Percentiles rank a stretch among this genome's conserved stretches.
phyloP scores from a whole-genome alignment of 1,140 invertebrate genomes.

The Euwallacea fornicatus region DNA sequence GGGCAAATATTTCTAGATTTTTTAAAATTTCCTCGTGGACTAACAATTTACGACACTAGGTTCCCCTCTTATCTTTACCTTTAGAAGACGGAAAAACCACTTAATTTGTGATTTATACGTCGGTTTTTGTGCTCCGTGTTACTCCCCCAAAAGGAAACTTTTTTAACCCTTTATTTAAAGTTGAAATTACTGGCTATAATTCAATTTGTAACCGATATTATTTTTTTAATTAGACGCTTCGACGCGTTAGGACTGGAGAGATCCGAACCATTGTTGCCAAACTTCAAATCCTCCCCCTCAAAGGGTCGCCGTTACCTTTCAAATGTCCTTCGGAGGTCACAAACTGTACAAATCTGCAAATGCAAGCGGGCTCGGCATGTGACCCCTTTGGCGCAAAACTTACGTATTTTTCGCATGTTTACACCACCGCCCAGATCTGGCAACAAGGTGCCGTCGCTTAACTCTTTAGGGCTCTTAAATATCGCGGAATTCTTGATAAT shows the following conservation, averaged over 20 bases:
- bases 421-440: neutral
- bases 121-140: slow-evolving; percentile 36
- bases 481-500: slow-evolving; percentile 40
- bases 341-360: too few relatives aligned
- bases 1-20: neutral
- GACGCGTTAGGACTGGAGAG: slow-evolving; percentile 23
- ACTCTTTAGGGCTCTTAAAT: slow-evolving; percentile 34
- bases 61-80: slow-evolving; percentile 38
- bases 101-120: slow-evolving; percentile 45
- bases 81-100: slow-evolving; percentile 41
- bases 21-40: neutral
- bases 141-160: slow-evolving; percentile 22
- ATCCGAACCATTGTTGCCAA: slow-evolving; percentile 27
- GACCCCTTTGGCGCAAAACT: too few relatives aligned
- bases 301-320: too few relatives aligned
- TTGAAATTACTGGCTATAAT: slow-evolving; percentile 43
- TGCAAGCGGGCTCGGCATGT: too few relatives aligned
- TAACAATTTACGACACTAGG: neutral
- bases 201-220: slow-evolving; percentile 46
- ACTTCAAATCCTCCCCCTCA: neutral
- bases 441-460: neutral
- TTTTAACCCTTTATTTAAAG: slow-evolving; percentile 42
- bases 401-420: neutral
- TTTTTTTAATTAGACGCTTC: slow-evolving; percentile 45
- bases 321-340: too few relatives aligned